Evolutionary conservation across 2,797 vertebrate species (phyloP), one percentile per base, ranked within the genome.

Genomic region (Halcyon leucocephala): DNA sequence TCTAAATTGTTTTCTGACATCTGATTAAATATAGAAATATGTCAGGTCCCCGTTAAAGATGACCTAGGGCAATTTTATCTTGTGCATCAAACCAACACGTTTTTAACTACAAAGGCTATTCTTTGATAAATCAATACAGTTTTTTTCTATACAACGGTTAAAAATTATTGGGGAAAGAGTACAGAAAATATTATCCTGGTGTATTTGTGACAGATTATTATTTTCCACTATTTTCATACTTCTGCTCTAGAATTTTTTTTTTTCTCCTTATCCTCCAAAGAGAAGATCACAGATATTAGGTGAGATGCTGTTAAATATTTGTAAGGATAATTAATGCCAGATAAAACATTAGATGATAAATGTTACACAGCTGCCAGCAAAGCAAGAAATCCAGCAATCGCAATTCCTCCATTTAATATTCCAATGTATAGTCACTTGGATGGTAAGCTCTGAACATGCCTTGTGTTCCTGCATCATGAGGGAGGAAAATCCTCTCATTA

Each of bases 401-500:
- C 35, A 49, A 15, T 62, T 82, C 29, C 13, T 80, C 12, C 33
- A 14, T 58, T 74, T 82, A 70, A 52, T 82, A 54, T 29, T 65
- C 46, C 44, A 74, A 2, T 51, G 19, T 85, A 67, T 8, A 74
- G 58, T 65, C 65, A 83, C 35, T 91, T 66, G 72, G 74, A 58
- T 14, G 65, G 61, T 70, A 82, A 90, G 10, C 73, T 83, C 85
- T 76, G 82, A 86, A 76, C 39, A 49, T 11, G 80, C 51, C 82
- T 48, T 79, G 25, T 78, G 72, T 54, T 86, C 79, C 62, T 91
- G 69, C 82, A 95, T 76, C 89, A 79, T 18, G 35, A 91, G 51
- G 82, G 71, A 94, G 52, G 82, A 92, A 95, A 96, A 96, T 95
- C 94, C 85, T 83, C 41, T 79, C 20, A 12, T 82, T 95, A 95